Evolutionary conservation across 2,888 invertebrate genomes (phyloP).

Genomic region (Bombyx huttoni): DNA sequence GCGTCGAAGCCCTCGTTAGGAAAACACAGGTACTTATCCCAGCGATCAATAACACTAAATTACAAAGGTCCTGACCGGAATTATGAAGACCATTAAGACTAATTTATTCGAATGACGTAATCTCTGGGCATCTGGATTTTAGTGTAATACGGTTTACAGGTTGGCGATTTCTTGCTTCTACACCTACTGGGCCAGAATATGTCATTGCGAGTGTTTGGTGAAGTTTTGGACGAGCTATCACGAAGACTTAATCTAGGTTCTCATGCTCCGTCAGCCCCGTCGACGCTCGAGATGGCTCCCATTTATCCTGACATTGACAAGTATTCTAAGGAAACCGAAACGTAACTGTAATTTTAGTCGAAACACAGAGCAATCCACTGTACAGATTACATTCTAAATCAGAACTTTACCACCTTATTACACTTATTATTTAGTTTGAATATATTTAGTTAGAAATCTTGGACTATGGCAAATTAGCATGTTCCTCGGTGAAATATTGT

Average conservation of each 20-base stretch:
- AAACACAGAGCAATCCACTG: slow-evolving; percentile 14
- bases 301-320: slow-evolving; percentile 86
- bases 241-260: slow-evolving; percentile 78
- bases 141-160: slow-evolving; percentile 57
- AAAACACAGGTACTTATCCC: slow-evolving; percentile 79
- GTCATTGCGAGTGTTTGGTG: slow-evolving; percentile 84
- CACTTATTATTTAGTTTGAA: not conserved
- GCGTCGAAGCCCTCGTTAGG: slow-evolving; percentile 81
- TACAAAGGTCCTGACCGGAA: not conserved
- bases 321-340: slow-evolving; percentile 87
- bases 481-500: not conserved
- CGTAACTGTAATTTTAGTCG: slow-evolving; percentile 62
- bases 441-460: not conserved
- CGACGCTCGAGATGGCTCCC: slow-evolving; percentile 88
- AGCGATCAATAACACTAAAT: not conserved
- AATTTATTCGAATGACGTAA: not conserved
- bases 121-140: not conserved
- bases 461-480: not conserved
- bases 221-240: slow-evolving; percentile 84
- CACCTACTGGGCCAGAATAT: slow-evolving; percentile 90
- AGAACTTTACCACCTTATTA: not conserved
- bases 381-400: not conserved
- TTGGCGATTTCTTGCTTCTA: slow-evolving; percentile 88
- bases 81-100: not conserved
- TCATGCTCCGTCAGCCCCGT: slow-evolving; percentile 88